phyloP scores from a whole-genome alignment of 2,113 vertebrate genomes.

The Colistium nudipinnis region DNA sequence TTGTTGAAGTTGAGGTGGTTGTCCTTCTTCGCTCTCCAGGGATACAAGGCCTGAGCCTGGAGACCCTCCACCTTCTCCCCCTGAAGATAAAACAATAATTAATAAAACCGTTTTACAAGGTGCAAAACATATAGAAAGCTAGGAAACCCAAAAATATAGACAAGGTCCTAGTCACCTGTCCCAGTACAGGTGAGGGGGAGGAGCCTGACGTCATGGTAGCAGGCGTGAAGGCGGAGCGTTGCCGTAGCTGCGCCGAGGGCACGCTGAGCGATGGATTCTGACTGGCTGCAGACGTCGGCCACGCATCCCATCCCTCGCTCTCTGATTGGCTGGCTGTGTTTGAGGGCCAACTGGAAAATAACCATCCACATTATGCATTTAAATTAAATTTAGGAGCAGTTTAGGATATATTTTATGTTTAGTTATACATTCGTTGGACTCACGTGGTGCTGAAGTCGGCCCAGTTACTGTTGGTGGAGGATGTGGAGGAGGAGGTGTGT shows the following conservation, averaged over 20 bases:
- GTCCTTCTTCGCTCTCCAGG: conserved; percentile 98
- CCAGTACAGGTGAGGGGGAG: conserved; percentile 95
- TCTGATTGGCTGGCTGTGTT: conserved; percentile 85
- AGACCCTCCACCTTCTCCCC: conserved; percentile 98
- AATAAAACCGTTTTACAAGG: too few species aligned
- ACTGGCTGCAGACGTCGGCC: conserved; percentile 88
- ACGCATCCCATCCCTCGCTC: conserved; percentile 93
- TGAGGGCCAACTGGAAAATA: conserved; percentile 89
- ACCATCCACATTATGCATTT: background rate
- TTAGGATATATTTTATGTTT: too few species aligned
- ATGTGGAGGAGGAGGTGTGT: conserved; percentile 69
- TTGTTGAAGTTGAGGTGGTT: conserved; percentile 99
- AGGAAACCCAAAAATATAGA: too few species aligned
- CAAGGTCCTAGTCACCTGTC: conserved; percentile 94
- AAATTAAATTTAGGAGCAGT: background rate
- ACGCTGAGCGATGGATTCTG: conserved; percentile 92
- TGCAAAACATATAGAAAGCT: too few species aligned
- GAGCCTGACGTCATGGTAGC: conserved; percentile 94
- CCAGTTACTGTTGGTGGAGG: conserved; percentile 92
- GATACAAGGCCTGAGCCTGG: conserved; percentile 96
- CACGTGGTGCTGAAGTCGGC: conserved; percentile 99
- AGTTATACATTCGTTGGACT: too few species aligned
- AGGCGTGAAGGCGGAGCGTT: conserved; percentile 96
- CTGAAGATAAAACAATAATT: conserved; percentile 78
- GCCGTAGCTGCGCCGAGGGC: conserved; percentile 89